These are phyloP conservation scores for Stegana nigrithorax DNA, from an alignment of 2,888 invertebrate species.

Conservation along the genomic window DNA sequence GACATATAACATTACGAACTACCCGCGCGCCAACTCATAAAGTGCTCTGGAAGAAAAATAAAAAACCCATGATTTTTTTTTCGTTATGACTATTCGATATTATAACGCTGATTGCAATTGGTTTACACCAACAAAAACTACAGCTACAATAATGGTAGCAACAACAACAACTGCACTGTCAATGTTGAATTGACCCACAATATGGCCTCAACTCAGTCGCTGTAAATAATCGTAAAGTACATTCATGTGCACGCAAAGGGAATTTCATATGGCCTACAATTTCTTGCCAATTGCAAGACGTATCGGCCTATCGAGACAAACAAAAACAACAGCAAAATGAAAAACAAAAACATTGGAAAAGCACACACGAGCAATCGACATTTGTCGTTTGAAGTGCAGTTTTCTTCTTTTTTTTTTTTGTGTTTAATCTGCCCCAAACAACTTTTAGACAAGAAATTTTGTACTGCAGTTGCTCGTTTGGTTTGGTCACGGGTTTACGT, in stretches of 20 bases:
- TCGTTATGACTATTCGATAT: background rate
- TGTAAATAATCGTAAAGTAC: background rate
- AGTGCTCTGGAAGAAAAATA: background rate
- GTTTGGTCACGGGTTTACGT: too few species aligned
- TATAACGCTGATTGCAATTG: background rate
- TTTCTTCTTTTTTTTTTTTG: background rate
- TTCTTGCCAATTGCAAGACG: background rate
- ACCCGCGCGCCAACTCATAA: background rate
- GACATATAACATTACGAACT: too few species aligned
- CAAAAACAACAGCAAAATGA: background rate
- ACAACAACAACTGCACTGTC: background rate
- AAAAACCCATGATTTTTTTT: background rate
- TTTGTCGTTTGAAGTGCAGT: background rate
- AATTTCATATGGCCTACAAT: background rate
- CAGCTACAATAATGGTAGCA: too few species aligned
- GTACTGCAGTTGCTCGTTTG: too few species aligned
- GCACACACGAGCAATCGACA: too few species aligned
- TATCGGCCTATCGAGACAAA: background rate
- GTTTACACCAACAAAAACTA: background rate
- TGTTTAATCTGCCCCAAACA: too few species aligned
- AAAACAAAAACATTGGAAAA: too few species aligned
- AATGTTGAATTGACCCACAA: slow-evolving; percentile 5
- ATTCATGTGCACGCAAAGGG: slow-evolving; percentile 1
- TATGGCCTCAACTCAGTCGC: background rate
- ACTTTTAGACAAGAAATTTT: too few species aligned